phyloP scores from a whole-genome alignment of 35 echinoderm and acorn worm genomes.

The Holothuria glaberrima region DNA sequence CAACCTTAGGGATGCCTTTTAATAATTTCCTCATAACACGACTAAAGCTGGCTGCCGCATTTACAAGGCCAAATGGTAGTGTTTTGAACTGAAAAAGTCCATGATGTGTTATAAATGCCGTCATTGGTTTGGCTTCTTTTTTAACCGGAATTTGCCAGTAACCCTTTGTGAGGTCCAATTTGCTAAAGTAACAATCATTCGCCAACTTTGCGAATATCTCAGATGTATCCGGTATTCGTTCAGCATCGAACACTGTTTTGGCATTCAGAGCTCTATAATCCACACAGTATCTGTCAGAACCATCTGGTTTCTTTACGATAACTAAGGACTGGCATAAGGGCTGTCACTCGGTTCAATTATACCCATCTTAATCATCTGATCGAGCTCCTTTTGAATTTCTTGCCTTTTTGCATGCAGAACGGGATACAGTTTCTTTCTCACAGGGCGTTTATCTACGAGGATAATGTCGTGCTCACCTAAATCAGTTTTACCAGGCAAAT shows the following conservation, averaged over 20 bases:
- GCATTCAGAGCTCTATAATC: constrained; percentile 67
- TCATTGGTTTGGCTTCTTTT: background rate
- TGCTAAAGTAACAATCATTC: constrained; percentile 9
- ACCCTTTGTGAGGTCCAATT: constrained; percentile 17
- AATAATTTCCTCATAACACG: constrained; percentile 38
- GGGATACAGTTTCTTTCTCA: constrained; percentile 3
- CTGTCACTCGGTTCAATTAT: constrained; percentile 47
- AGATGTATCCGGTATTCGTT: constrained; percentile 45
- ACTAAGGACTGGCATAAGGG: constrained; percentile 70
- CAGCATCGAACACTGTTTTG: constrained; percentile 58
- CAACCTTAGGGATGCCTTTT: constrained; percentile 6
- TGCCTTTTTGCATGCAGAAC: background rate
- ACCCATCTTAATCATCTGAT: too few species aligned
- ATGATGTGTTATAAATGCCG: background rate
- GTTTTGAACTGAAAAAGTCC: constrained; percentile 20
- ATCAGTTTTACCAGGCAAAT: constrained; percentile 4
- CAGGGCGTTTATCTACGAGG: background rate
- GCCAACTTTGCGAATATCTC: constrained; percentile 36
- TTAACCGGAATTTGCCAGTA: background rate
- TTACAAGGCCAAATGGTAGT: constrained; percentile 33
- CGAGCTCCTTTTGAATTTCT: background rate
- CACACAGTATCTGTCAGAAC: constrained; percentile 53
- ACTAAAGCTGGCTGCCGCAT: constrained; percentile 39
- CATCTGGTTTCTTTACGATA: constrained; percentile 66
- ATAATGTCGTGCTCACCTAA: constrained; percentile 16